Conservation (phyloP, 2,113 vertebrate genomes). For the Oreochromis niloticus region DNA sequence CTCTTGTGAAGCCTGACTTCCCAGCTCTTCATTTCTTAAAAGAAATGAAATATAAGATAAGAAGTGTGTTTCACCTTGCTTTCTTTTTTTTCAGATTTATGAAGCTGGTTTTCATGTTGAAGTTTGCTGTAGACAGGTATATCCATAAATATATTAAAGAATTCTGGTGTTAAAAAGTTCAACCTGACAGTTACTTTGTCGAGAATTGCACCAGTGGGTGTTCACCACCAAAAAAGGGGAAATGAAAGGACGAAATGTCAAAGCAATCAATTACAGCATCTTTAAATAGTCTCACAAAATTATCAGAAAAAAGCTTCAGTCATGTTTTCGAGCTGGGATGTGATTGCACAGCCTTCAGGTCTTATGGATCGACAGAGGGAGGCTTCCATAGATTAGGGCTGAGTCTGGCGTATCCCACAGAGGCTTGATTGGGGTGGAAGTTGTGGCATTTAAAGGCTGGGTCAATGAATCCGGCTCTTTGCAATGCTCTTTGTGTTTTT, state of each 20-base stretch:
- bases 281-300: neutral
- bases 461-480: neutral
- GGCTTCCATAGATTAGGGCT: too few species aligned
- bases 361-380: neutral
- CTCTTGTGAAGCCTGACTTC: neutral
- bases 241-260: neutral
- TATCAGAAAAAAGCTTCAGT: neutral
- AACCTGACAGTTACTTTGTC: neutral
- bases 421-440: neutral
- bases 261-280: neutral
- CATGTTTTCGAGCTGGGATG: neutral
- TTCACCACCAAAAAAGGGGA: neutral
- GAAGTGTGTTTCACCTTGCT: neutral
- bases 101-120: conserved; percentile 2
- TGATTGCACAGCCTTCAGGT: neutral
- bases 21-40: neutral
- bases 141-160: neutral
- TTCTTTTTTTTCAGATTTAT: neutral
- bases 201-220: neutral
- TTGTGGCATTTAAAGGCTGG: neutral
- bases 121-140: neutral
- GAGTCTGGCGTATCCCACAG: neutral
- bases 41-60: neutral
- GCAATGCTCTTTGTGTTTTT: neutral
- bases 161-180: neutral